Evolutionary conservation across 2,797 vertebrate species (phyloP), one percentile per base, ranked within the genome.

Genomic region (Eremophila alpestris): DNA sequence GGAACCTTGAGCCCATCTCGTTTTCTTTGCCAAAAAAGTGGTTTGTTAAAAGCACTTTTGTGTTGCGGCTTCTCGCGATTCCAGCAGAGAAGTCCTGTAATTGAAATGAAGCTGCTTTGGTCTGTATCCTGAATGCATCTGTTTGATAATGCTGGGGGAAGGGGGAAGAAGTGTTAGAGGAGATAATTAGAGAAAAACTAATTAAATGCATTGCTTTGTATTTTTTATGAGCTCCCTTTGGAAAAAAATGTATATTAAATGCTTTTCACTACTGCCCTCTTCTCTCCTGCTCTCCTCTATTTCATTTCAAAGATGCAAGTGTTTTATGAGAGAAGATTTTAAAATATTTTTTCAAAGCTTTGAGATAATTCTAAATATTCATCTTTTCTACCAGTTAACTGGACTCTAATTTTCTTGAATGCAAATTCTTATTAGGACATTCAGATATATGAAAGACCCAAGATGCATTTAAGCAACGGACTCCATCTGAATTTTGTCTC

Each of bases 1-100:
- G 58, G 58, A 96, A 96, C 94, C 95, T 97, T 96, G 80, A 89
- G 52, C 71, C 65, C 59, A 59, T 85, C 51, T 74, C 9, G 13
- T 73, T 90, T 83, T 15, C 63, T 64, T 81, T 70, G 69, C 85
- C 71, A 60, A 82, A 84, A 94, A 94, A 71, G 43, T 54, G 16
- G 15, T 54, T 93, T 93, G 32, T 88, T 83, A 15, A 32, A 77
- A 74, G 51, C 36, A 13, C 49, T 62, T 89, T 38, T 29, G 32
- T 60, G 2, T 24, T 48, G 73, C n/a, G 11, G 26, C 41, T 83
- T 52, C 69, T 68, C 46, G 38, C 0, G 1, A 34, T 71, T 87
- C 48, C 26, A 5, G 10, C 38, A 40, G 63, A 30, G 67, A 63
- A 76, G 32, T 38, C 22, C 40, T 63, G 38, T 73, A 46, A 46